A percentile compares a stretch with the other conserved stretches of the same genome.
Conservation (phyloP, 2,113 vertebrate genomes). For the Eonycteris spelaea region DNA sequence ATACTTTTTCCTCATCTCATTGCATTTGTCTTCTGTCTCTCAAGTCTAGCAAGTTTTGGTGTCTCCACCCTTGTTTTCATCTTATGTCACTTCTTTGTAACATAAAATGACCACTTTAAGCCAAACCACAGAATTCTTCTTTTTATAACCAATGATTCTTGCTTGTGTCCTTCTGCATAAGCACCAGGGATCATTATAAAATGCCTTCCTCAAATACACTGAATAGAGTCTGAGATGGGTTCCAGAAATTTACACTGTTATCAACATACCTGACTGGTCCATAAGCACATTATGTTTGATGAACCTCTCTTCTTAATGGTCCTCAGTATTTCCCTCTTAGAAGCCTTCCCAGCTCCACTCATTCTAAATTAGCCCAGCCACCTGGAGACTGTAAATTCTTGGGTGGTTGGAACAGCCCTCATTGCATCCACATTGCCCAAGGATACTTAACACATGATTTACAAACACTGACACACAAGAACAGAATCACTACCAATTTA, state of each 20-base stretch:
- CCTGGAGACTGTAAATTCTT: neutral
- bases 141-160: neutral
- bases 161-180: neutral
- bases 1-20: neutral
- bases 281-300: neutral
- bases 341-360: neutral
- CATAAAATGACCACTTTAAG: neutral
- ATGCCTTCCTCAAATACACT: neutral
- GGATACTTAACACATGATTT: neutral
- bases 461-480: neutral
- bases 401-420: neutral
- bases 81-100: neutral
- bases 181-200: neutral
- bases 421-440: neutral
- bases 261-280: neutral
- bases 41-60: neutral
- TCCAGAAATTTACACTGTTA: neutral
- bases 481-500: neutral
- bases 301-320: neutral
- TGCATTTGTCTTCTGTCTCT: neutral
- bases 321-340: neutral
- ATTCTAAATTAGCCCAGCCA: neutral
- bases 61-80: neutral
- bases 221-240: neutral
- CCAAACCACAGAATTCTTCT: neutral